Evolutionary conservation across 2,888 invertebrate species (phyloP).

Genomic region (Octonoba sinensis): DNA sequence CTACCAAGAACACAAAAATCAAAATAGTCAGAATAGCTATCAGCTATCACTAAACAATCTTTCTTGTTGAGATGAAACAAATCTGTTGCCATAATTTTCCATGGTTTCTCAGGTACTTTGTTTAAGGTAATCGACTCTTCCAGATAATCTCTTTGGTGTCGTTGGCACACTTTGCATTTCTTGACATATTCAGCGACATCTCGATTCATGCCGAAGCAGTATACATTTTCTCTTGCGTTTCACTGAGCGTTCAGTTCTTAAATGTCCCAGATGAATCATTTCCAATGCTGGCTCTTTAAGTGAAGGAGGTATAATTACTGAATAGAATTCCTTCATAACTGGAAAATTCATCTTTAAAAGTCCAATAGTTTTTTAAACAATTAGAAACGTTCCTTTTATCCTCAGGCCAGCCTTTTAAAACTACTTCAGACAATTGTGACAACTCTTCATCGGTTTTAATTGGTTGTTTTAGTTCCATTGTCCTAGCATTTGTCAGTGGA

Average conservation of each 20-base stretch:
- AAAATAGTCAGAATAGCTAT: slow-evolving; percentile 3
- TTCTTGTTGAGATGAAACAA: not conserved
- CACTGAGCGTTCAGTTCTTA: not conserved
- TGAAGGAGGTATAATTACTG: not conserved
- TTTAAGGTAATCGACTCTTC: not conserved
- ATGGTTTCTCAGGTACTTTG: not conserved
- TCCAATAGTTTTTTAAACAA: not conserved
- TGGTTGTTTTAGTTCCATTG: not conserved
- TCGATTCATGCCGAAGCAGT: not conserved
- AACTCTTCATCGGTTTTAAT: not conserved
- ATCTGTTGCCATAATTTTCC: not conserved
- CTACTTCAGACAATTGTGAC: not conserved
- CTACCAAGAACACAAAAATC: not conserved
- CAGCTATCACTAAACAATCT: not conserved
- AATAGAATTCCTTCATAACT: not conserved
- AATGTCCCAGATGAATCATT: not conserved
- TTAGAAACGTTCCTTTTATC: not conserved
- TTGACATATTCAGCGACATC: not conserved
- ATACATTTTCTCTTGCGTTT: not conserved
- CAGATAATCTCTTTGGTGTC: not conserved
- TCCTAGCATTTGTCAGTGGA: not conserved
- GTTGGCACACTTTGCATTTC: not conserved
- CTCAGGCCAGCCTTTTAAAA: not conserved
- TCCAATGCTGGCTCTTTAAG: not conserved
- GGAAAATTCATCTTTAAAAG: not conserved